phyloP scores from a whole-genome alignment of 1,140 invertebrate genomes.

The Argopecten irradians region DNA sequence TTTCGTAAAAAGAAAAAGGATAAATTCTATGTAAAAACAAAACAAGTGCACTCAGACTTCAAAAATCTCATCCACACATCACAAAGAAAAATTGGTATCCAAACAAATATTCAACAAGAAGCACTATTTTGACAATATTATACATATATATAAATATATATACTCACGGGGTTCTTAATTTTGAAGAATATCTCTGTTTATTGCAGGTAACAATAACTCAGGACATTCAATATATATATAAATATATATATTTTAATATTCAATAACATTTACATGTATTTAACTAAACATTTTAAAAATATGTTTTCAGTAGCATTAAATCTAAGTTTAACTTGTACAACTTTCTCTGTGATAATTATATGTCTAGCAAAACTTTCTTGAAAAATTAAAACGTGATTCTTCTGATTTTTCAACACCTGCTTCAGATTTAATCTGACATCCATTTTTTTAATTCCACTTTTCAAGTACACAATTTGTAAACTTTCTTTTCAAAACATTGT shows the following conservation, averaged over 20 bases:
- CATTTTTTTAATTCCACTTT: too few species aligned
- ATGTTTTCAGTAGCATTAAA: slow-evolving; percentile 1
- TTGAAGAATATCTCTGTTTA: background rate
- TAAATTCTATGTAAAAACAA: background rate
- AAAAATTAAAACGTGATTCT: background rate
- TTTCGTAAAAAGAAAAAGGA: background rate
- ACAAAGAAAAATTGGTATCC: background rate
- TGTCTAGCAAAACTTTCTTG: background rate
- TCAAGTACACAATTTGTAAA: too few species aligned
- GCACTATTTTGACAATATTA: slow-evolving; percentile 22
- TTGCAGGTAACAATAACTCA: background rate
- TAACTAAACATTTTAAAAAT: slow-evolving; percentile 5
- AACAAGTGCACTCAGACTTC: background rate
- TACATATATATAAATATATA: slow-evolving; percentile 20
- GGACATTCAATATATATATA: background rate
- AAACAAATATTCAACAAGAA: background rate
- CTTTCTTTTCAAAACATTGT: background rate
- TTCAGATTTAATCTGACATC: background rate
- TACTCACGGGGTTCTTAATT: background rate
- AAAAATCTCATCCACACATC: background rate
- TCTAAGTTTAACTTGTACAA: too few species aligned
- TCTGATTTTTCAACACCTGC: background rate
- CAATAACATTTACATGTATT: background rate
- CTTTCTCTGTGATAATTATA: background rate
- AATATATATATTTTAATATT: background rate